Conservation (phyloP, 1,140 invertebrate species). For the Belonocnema kinseyi region DNA sequence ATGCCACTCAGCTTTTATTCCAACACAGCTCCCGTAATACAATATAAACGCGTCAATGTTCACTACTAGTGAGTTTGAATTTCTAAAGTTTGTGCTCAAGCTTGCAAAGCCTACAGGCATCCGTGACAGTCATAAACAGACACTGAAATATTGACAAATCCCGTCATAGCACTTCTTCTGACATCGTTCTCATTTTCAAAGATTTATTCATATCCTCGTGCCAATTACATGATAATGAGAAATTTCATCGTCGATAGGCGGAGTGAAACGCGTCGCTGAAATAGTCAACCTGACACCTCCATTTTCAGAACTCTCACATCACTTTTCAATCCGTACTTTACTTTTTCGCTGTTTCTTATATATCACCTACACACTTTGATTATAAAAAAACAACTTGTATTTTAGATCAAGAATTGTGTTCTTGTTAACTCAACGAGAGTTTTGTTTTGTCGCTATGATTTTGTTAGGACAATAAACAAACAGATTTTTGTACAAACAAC, state of each 20-base stretch:
- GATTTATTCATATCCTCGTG: conserved; percentile 14
- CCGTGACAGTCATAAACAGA: conserved; percentile 10
- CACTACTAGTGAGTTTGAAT: conserved; percentile 1
- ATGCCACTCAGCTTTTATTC: background rate
- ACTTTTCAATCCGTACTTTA: too few species aligned
- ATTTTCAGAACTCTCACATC: background rate
- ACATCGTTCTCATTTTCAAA: conserved; percentile 27
- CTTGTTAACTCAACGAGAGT: too few species aligned
- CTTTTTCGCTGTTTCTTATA: too few species aligned
- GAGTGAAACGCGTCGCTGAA: background rate
- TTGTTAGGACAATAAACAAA: too few species aligned
- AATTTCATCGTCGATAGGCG: conserved; percentile 6
- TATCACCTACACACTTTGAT: too few species aligned
- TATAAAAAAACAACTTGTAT: too few species aligned
- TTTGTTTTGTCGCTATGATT: too few species aligned
- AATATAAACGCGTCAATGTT: background rate
- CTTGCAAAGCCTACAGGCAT: conserved; percentile 13
- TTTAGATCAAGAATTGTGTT: too few species aligned
- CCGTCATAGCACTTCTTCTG: conserved; percentile 15
- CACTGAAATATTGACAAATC: conserved; percentile 17
- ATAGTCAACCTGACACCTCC: conserved; percentile 6
- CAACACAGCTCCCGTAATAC: background rate
- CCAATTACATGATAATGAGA: conserved; percentile 26
- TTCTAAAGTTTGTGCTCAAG: conserved; percentile 17
- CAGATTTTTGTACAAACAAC: too few species aligned